Conservation (phyloP, 2,888 invertebrate species). For the Cheilosia vernalis region DNA sequence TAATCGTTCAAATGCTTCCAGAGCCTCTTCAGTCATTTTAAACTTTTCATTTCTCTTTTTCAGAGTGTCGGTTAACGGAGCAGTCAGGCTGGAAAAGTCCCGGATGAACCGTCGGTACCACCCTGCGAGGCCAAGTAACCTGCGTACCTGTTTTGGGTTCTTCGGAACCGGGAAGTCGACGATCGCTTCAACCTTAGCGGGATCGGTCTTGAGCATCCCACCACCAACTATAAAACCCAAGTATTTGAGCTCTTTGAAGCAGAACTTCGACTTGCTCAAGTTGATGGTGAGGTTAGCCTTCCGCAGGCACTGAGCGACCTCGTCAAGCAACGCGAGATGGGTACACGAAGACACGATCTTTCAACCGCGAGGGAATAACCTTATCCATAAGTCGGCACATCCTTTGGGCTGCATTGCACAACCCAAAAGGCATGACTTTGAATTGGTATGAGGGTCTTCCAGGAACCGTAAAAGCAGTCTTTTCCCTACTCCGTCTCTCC, state of each 20-base stretch:
- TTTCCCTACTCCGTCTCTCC: conserved; percentile 9
- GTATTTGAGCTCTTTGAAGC: conserved; percentile 56
- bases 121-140: conserved; percentile 64
- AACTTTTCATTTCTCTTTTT: conserved; percentile 41
- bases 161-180: conserved; percentile 42
- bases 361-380: conserved; percentile 36
- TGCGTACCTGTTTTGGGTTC: conserved; percentile 53
- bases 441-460: conserved; percentile 63
- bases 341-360: conserved; percentile 28
- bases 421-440: conserved; percentile 58
- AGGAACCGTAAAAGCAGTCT: conserved; percentile 50
- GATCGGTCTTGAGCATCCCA: conserved; percentile 45
- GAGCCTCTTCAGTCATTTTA: conserved; percentile 35
- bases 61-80: conserved; percentile 47
- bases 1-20: conserved; percentile 37
- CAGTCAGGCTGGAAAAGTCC: conserved; percentile 36
- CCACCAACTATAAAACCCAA: conserved; percentile 43
- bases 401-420: conserved; percentile 68
- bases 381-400: conserved; percentile 59
- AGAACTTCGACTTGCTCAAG: conserved; percentile 41
- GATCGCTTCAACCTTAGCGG: conserved; percentile 50
- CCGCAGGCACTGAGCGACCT: conserved; percentile 48
- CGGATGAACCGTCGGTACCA: conserved; percentile 65
- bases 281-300: conserved; percentile 59
- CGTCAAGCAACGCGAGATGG: conserved; percentile 32